These are phyloP conservation scores for Thysanoteuthis rhombus DNA, from an alignment of 2,888 invertebrate species.

Conservation along the genomic window DNA sequence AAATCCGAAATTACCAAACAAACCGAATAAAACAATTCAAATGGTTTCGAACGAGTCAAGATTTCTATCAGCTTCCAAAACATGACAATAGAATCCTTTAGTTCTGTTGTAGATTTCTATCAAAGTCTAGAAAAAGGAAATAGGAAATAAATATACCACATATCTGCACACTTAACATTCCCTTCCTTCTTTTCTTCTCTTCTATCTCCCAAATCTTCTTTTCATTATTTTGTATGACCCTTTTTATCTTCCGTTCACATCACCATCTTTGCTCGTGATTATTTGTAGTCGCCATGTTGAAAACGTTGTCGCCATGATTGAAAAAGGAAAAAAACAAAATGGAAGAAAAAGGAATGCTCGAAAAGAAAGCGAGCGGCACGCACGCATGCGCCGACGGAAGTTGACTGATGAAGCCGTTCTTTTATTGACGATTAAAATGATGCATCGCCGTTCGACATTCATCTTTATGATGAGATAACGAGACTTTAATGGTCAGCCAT, in stretches of 20 bases:
- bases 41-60: neutral
- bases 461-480: neutral
- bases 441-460: neutral
- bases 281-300: neutral
- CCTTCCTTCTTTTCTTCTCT: no score
- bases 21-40: no score
- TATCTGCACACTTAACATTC: no score
- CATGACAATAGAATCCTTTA: neutral
- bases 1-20: no score
- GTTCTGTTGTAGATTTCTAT: neutral
- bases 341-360: neutral
- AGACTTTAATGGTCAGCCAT: neutral
- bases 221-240: neutral
- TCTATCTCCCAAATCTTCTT: neutral
- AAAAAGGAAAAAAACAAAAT: neutral
- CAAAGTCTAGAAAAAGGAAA: no score
- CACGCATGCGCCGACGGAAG: neutral
- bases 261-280: neutral
- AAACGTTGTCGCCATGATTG: neutral
- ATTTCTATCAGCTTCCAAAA: neutral
- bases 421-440: slow-evolving; percentile 12
- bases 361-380: neutral
- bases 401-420: slow-evolving; percentile 12
- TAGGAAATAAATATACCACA: neutral
- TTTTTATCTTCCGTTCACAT: neutral